Evolutionary conservation across 2,797 vertebrate species (phyloP).

Genomic region (Chaetophractus vellerosus): DNA sequence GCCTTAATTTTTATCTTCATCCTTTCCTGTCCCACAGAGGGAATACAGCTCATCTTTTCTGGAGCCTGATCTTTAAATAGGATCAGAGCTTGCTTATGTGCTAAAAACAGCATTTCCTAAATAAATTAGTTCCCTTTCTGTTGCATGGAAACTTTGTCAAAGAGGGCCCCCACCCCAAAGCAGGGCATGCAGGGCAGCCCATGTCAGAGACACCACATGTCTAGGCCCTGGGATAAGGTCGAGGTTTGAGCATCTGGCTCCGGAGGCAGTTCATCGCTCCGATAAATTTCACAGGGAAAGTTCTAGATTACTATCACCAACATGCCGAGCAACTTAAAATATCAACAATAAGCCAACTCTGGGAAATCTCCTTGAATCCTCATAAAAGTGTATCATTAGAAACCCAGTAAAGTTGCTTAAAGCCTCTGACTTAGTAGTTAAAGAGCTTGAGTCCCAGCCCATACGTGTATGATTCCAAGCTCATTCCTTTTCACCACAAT

Average conservation of each 20-base stretch:
- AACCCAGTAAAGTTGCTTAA: background rate
- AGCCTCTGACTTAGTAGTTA: too few species aligned
- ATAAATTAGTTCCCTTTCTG: background rate
- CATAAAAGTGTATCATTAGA: background rate
- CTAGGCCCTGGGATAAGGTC: background rate
- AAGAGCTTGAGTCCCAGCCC: background rate
- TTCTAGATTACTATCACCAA: background rate
- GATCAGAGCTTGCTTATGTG: slow-evolving; percentile 50
- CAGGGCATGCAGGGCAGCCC: too few species aligned
- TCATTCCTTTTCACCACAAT: background rate
- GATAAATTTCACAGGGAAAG: background rate
- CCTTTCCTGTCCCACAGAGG: slow-evolving; percentile 54
- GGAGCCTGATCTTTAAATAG: slow-evolving; percentile 50
- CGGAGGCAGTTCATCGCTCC: background rate
- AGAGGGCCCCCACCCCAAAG: background rate
- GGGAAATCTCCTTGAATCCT: background rate
- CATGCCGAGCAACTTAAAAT: background rate
- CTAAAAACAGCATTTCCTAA: slow-evolving; percentile 51
- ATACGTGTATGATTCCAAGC: background rate
- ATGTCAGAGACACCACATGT: background rate
- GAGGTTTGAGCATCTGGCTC: background rate
- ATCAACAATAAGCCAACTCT: background rate
- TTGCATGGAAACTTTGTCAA: slow-evolving; percentile 2
- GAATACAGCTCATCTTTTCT: slow-evolving; percentile 46
- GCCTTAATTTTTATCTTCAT: slow-evolving; percentile 63